These are phyloP conservation scores for Hemicentrotus pulcherrimus DNA, from an alignment of 35 echinoderm and acorn worm species.

Conservation along the genomic window DNA sequence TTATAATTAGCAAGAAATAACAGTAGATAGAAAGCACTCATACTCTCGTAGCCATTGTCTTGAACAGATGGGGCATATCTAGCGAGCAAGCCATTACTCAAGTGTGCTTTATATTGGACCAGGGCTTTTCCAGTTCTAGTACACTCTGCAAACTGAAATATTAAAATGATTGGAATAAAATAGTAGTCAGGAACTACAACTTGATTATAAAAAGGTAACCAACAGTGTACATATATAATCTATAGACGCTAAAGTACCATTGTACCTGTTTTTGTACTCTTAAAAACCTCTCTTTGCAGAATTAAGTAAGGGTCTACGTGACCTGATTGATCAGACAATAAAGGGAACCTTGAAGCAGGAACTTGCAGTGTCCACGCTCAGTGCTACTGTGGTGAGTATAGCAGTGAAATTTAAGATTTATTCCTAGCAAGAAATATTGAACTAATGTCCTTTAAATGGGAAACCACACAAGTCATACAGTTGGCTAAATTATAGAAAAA, in stretches of 20 bases:
- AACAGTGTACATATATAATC: not conserved
- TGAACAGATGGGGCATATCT: no score
- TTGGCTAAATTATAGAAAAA: not conserved
- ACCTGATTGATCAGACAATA: slow-evolving; percentile 31
- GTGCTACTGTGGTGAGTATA: slow-evolving; percentile 39
- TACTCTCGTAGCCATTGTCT: no score
- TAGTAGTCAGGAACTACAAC: not conserved
- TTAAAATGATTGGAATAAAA: not conserved
- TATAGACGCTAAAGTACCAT: not conserved
- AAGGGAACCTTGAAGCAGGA: slow-evolving; percentile 24
- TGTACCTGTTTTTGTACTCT: not conserved
- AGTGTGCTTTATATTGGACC: not conserved
- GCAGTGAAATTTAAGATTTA: not conserved
- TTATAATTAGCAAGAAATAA: no score
- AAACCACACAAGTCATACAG: not conserved
- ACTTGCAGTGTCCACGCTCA: slow-evolving; percentile 22
- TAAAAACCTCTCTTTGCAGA: not conserved
- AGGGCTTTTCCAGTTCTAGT: not conserved
- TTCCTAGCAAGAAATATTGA: not conserved
- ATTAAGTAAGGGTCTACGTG: not conserved
- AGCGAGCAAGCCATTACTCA: not conserved
- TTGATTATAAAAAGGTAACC: not conserved
- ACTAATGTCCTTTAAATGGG: not conserved
- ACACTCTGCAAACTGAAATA: not conserved
- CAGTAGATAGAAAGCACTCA: no score